Evolutionary conservation across 1,140 invertebrate genomes (phyloP).

Genomic region (Drosophila funebris): DNA sequence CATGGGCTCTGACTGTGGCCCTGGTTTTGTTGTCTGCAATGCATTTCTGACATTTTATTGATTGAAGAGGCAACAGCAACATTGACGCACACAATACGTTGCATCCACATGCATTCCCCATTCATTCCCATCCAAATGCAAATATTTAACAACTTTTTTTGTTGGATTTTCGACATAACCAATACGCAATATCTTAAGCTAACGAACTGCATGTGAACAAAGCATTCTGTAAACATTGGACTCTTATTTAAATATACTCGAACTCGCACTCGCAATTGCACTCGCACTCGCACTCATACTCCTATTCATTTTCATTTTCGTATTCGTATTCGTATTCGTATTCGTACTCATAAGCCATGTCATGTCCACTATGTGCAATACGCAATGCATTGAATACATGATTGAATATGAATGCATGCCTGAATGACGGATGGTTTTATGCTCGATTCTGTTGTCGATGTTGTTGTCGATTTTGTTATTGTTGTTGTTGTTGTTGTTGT

Average conservation of each 20-base stretch:
- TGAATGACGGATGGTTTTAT: conserved; percentile 69
- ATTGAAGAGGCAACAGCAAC: conserved; percentile 71
- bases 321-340: conserved; percentile 8
- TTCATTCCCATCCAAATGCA: conserved; percentile 50
- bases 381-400: conserved; percentile 69
- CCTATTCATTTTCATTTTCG: no score
- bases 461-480: conserved; percentile 7
- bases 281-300: conserved; percentile 11
- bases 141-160: conserved; percentile 71
- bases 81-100: conserved; percentile 58
- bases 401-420: conserved; percentile 70
- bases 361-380: background rate
- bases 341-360: conserved; percentile 22
- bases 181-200: conserved; percentile 46
- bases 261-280: no score
- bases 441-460: conserved; percentile 41
- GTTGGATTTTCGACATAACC: conserved; percentile 38
- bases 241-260: conserved; percentile 73
- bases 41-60: conserved; percentile 81
- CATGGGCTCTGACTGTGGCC: conserved; percentile 40
- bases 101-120: conserved; percentile 9
- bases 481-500: conserved; percentile 13
- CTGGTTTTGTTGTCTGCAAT: conserved; percentile 61
- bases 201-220: conserved; percentile 42
- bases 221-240: conserved; percentile 61